phyloP scores from a whole-genome alignment of 2,797 vertebrate species.

The Eospalax fontanierii region DNA sequence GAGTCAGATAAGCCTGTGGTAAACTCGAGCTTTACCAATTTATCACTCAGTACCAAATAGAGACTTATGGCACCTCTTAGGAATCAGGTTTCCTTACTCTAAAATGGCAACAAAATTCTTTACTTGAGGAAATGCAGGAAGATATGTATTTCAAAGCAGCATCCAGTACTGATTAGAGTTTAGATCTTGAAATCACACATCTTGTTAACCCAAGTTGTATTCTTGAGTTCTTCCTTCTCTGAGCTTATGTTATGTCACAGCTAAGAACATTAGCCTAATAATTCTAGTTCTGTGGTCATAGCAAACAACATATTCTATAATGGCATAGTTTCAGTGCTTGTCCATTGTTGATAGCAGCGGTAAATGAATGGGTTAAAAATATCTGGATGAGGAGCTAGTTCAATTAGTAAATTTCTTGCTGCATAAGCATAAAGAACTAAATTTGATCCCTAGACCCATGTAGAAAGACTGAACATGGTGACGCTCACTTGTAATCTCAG shows the following conservation, averaged over 20 bases:
- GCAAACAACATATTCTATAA: not conserved
- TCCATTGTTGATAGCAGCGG: not conserved
- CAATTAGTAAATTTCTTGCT: not conserved
- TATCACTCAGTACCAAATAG: not conserved
- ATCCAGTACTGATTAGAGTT: not conserved
- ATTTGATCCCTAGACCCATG: not conserved
- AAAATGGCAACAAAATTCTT: not conserved
- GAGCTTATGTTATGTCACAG: not conserved
- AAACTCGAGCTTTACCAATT: not conserved
- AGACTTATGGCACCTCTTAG: not conserved
- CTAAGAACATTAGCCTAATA: not conserved
- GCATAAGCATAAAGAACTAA: not conserved
- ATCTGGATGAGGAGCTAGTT: not conserved
- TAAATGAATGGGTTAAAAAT: not conserved
- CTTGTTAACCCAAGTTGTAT: not conserved
- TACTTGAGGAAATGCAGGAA: not conserved
- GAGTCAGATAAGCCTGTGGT: not conserved
- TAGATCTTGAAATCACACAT: not conserved
- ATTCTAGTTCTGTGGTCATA: not conserved
- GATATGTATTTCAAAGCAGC: not conserved
- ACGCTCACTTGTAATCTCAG: not conserved
- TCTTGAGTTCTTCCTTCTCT: not conserved
- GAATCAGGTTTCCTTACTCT: not conserved
- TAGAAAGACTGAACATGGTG: no score
- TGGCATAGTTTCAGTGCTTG: not conserved